Conservation (phyloP, 2,113 vertebrate species). For the Protobothrops flavoviridis region DNA sequence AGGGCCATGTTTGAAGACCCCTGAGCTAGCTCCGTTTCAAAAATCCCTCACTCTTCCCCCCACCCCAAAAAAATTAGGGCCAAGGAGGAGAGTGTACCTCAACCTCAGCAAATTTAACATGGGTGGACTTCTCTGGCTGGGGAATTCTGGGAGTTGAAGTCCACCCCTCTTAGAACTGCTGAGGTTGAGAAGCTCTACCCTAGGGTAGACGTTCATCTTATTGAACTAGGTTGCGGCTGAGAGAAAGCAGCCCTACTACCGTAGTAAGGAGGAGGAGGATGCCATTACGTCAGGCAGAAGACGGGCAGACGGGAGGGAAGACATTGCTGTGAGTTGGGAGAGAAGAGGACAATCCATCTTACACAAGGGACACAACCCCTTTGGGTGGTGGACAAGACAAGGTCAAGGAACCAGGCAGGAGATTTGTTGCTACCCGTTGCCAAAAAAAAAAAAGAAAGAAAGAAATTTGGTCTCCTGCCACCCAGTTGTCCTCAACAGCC, state of each 20-base stretch:
- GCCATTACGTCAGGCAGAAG: neutral
- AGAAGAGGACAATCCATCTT: neutral
- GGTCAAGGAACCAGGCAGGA: neutral
- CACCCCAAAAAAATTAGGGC: too few species aligned
- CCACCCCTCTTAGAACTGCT: too few species aligned
- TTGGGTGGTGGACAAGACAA: neutral
- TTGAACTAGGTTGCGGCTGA: neutral
- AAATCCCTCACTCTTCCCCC: too few species aligned
- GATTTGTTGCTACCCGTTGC: neutral
- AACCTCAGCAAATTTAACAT: too few species aligned
- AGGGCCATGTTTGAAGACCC: too few species aligned
- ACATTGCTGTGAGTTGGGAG: neutral
- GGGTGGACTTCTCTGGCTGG: neutral
- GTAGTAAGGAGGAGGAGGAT: neutral
- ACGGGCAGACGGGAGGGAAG: fast-evolving
- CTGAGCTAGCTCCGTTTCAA: too few species aligned
- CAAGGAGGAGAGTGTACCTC: too few species aligned
- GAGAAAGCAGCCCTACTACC: neutral
- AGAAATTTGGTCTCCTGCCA: neutral
- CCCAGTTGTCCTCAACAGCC: neutral
- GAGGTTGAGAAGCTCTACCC: too few species aligned
- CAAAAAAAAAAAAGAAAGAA: too few species aligned
- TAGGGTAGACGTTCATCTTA: neutral
- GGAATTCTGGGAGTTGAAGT: neutral
- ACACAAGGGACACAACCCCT: neutral